A percentile compares a stretch with the other conserved stretches of the same genome.
phyloP scores from a whole-genome alignment of 2,888 invertebrate species.

The Vanessa cardui region DNA sequence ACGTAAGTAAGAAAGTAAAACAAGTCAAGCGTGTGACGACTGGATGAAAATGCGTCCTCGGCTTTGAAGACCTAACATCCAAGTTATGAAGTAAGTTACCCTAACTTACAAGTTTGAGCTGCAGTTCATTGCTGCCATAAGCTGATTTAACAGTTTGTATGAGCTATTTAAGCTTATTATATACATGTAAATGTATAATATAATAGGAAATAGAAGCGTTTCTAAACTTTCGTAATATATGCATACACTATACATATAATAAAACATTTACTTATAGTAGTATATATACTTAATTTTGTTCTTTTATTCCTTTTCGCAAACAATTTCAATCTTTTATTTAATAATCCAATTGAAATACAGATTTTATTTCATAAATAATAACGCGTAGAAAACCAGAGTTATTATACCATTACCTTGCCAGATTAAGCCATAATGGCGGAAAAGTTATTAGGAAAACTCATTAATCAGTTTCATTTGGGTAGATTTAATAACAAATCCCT shows the following conservation, averaged over 20 bases:
- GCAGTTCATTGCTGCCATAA: constrained; percentile 58
- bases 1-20: constrained; percentile 19
- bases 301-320: no score
- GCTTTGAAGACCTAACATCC: constrained; percentile 33
- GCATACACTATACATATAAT: no score
- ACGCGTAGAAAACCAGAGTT: neutral
- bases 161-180: constrained; percentile 22
- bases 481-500: constrained; percentile 23
- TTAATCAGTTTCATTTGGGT: constrained; percentile 33
- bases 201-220: no score
- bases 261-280: no score
- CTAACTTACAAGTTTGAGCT: constrained; percentile 55
- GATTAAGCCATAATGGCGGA: constrained; percentile 23
- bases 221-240: no score
- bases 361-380: neutral
- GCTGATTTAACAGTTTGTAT: constrained; percentile 56
- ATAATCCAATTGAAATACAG: neutral
- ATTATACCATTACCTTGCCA: constrained; percentile 19
- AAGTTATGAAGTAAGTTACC: constrained; percentile 62
- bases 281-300: no score
- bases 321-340: neutral
- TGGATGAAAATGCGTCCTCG: constrained; percentile 25
- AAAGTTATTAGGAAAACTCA: constrained; percentile 30
- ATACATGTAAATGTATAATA: neutral
- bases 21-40: constrained; percentile 17